phyloP scores from a whole-genome alignment of 2,888 invertebrate genomes.

The Pilophorus perplexus region DNA sequence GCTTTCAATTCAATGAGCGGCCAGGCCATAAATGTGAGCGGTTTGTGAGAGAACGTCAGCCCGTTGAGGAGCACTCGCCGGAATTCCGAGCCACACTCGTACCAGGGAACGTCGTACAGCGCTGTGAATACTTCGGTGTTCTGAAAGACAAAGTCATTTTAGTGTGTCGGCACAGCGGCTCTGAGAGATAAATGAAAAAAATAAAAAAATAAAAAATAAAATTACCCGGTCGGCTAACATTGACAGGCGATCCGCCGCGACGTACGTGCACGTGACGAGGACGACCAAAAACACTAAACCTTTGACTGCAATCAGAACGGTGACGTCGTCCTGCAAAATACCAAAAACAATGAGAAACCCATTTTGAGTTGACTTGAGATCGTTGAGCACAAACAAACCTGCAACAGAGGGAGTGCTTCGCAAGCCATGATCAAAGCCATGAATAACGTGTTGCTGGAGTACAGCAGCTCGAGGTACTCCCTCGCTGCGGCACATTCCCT shows the following conservation, averaged over 20 bases:
- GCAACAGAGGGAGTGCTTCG: constrained; percentile 19
- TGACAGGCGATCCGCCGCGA: neutral
- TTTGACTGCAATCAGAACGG: constrained; percentile 13
- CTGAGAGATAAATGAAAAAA: too few relatives aligned
- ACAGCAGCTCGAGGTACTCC: neutral
- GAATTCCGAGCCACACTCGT: neutral
- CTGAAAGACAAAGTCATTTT: neutral
- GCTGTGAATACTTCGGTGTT: constrained; percentile 7
- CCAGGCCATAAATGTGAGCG: constrained; percentile 1
- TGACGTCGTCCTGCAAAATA: neutral
- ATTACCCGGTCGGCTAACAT: constrained; percentile 25
- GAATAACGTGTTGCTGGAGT: neutral
- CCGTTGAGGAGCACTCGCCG: neutral
- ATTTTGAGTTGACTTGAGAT: too few relatives aligned
- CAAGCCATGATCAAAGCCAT: constrained; percentile 29
- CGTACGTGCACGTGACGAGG: constrained; percentile 6
- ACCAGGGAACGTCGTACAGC: constrained; percentile 16
- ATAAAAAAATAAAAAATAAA: too few relatives aligned
- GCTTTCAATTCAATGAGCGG: constrained; percentile 3
- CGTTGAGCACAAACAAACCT: too few relatives aligned
- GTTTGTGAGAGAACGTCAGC: neutral
- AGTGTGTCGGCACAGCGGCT: too few relatives aligned
- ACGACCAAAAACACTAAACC: constrained; percentile 6
- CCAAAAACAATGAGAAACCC: too few relatives aligned
- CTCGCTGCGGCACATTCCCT: constrained; percentile 13